phyloP scores from a whole-genome alignment of 2,888 invertebrate species.

The Blomia tropicalis region DNA sequence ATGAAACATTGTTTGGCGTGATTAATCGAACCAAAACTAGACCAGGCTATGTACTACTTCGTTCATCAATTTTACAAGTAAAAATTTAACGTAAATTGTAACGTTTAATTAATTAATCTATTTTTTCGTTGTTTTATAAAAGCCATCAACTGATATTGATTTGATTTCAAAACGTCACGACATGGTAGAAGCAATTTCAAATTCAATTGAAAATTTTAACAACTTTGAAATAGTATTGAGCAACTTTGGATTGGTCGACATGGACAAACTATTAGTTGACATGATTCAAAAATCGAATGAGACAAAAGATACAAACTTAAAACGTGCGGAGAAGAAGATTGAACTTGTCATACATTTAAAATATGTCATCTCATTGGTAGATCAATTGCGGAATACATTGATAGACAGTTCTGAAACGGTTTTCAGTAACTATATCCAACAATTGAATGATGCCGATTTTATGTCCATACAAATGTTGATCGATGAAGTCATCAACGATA shows the following conservation, averaged over 20 bases:
- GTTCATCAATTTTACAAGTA: conserved; percentile 39
- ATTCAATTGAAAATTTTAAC: conserved; percentile 3
- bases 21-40: conserved; percentile 52
- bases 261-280: conserved; percentile 58
- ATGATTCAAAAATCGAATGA: conserved; percentile 38
- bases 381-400: conserved; percentile 47
- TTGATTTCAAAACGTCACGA: conserved; percentile 53
- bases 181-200: conserved; percentile 23
- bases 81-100: conserved; percentile 37
- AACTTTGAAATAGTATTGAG: conserved; percentile 32
- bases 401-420: conserved; percentile 42
- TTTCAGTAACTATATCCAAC: conserved; percentile 45
- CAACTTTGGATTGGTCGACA: conserved; percentile 45
- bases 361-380: conserved; percentile 54
- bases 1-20: conserved; percentile 47
- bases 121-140: conserved; percentile 31
- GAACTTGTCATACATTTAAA: conserved; percentile 61
- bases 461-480: conserved; percentile 41
- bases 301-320: not conserved
- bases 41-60: conserved; percentile 46
- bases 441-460: conserved; percentile 41
- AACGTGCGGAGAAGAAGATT: conserved; percentile 53
- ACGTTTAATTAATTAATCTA: conserved; percentile 26
- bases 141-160: conserved; percentile 51
- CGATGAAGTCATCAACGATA: conserved; percentile 42